Evolutionary conservation across 2,888 invertebrate species (phyloP).

Genomic region (Perithous albicinctus): DNA sequence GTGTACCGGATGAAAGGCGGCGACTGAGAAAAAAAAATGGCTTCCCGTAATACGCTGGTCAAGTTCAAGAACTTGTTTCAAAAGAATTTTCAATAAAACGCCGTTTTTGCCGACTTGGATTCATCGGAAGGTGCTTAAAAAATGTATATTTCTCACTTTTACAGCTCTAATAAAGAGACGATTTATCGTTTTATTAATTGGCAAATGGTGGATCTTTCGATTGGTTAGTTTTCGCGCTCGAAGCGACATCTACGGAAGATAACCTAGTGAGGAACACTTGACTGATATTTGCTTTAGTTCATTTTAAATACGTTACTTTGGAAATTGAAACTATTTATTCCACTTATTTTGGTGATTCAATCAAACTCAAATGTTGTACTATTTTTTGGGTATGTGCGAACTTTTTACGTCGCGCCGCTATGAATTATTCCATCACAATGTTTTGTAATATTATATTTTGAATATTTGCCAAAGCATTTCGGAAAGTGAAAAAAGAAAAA

Average conservation of each 20-base stretch:
- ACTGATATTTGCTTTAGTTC: too few relatives aligned
- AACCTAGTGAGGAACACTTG: background rate
- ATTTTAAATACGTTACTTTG: too few relatives aligned
- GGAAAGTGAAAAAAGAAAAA: too few relatives aligned
- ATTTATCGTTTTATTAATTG: background rate
- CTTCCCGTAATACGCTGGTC: slow-evolving; percentile 75
- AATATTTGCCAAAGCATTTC: too few relatives aligned
- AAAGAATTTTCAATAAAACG: background rate
- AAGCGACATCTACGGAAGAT: background rate
- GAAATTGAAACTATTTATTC: too few relatives aligned
- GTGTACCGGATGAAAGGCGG: slow-evolving; percentile 80
- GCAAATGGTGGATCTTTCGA: background rate
- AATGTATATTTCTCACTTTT: background rate
- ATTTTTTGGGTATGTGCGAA: too few relatives aligned
- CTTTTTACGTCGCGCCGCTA: too few relatives aligned
- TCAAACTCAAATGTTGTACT: too few relatives aligned
- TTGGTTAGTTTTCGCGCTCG: background rate
- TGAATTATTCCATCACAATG: too few relatives aligned
- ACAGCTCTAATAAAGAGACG: background rate
- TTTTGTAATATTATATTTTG: too few relatives aligned
- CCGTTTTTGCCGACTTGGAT: background rate
- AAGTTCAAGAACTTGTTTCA: slow-evolving; percentile 58
- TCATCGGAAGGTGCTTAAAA: background rate
- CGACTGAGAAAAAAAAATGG: slow-evolving; percentile 73
- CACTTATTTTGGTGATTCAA: too few relatives aligned